These are phyloP conservation scores for Crambe crambe DNA, from an alignment of 37 sponge, comb jelly and placozoan genomes.

Conservation along the genomic window DNA sequence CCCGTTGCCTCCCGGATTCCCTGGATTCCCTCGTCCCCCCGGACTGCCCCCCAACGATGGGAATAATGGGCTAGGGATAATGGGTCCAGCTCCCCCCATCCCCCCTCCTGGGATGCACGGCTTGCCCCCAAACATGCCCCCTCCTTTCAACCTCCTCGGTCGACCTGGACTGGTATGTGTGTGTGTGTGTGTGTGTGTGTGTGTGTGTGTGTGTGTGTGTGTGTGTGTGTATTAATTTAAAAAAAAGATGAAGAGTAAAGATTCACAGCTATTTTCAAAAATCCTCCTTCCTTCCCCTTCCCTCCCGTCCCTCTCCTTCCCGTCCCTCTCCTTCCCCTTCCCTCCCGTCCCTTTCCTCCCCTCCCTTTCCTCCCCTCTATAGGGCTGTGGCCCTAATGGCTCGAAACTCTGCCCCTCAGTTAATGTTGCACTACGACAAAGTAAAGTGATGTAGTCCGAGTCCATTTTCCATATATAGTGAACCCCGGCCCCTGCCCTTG, in stretches of 20 bases:
- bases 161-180: slow-evolving; percentile 18
- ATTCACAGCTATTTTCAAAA: too few species aligned
- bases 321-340: too few species aligned
- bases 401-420: not conserved
- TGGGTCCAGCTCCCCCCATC: slow-evolving; percentile 18
- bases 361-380: not conserved
- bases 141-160: slow-evolving; percentile 27
- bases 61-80: not conserved
- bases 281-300: too few species aligned
- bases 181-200: not conserved
- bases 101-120: slow-evolving; percentile 33
- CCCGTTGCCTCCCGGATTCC: slow-evolving; percentile 6
- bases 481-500: too few species aligned
- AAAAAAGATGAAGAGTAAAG: too few species aligned
- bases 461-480: too few species aligned
- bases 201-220: slow-evolving; percentile 9
- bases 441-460: too few species aligned
- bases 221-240: not conserved
- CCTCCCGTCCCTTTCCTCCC: too few species aligned
- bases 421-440: too few species aligned
- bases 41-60: slow-evolving; percentile 2
- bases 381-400: not conserved
- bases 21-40: slow-evolving; percentile 48
- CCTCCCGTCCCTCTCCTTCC: too few species aligned
- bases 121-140: slow-evolving; percentile 39